Percentiles rank a stretch among this genome's conserved stretches.
These are phyloP conservation scores for Falcunculus frontatus DNA, from an alignment of 2,113 vertebrate genomes.

Conservation along the genomic window DNA sequence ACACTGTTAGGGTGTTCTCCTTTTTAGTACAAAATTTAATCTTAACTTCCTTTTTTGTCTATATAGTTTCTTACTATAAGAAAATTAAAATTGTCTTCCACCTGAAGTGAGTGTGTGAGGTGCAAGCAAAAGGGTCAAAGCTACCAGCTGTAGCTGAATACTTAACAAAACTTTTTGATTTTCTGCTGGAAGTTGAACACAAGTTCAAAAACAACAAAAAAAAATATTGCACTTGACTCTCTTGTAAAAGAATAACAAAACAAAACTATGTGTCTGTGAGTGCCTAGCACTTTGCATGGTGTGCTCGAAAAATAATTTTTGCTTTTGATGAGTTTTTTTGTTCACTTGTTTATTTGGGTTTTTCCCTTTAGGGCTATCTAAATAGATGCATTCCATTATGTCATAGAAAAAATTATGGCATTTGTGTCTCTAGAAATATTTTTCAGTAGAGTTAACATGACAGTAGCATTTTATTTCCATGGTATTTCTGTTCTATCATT, in stretches of 20 bases:
- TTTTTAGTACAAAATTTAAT: background rate
- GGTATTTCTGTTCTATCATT: background rate
- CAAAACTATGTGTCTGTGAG: background rate
- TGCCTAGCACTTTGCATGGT: background rate
- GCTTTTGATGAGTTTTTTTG: accelerated
- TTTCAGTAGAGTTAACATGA: background rate
- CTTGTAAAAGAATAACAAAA: background rate
- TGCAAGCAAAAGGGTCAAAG: background rate
- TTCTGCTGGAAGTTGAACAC: background rate
- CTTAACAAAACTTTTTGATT: background rate
- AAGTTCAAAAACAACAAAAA: background rate
- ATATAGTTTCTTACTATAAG: background rate
- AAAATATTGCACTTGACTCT: background rate
- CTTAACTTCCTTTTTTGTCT: background rate
- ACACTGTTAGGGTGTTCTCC: background rate
- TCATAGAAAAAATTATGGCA: background rate
- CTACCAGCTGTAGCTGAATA: background rate
- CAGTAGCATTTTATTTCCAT: background rate
- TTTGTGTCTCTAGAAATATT: background rate
- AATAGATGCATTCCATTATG: background rate
- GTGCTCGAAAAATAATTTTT: background rate
- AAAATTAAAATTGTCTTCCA: background rate
- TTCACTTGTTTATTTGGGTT: accelerated
- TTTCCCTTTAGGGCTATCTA: background rate
- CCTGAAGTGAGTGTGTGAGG: background rate